A percentile compares a stretch with the other conserved stretches of the same genome.
These are phyloP conservation scores for Drosophila yooni DNA, from an alignment of 2,888 invertebrate genomes.

Conservation along the genomic window DNA sequence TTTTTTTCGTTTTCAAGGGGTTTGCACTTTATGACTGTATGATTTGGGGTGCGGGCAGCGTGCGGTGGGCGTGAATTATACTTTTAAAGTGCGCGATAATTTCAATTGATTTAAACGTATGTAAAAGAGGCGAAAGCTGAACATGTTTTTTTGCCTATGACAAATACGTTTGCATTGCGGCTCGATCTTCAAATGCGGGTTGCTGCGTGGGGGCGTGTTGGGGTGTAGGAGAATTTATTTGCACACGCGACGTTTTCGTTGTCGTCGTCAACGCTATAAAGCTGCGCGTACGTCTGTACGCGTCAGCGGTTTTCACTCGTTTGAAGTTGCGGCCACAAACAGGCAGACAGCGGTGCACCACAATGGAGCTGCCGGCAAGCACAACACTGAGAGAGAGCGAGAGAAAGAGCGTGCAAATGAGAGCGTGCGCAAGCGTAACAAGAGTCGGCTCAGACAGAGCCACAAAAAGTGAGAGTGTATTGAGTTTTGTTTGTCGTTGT, in stretches of 20 bases:
- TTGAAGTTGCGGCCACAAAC: constrained; percentile 63
- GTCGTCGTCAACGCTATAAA: constrained; percentile 41
- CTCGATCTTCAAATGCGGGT: constrained; percentile 30
- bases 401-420: constrained; percentile 10
- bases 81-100: constrained; percentile 37
- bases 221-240: constrained; percentile 30
- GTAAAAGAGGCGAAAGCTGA: constrained; percentile 61
- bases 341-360: constrained; percentile 37
- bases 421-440: constrained; percentile 54
- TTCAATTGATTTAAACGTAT: constrained; percentile 57
- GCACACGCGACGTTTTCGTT: constrained; percentile 54
- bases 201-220: not conserved
- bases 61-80: constrained; percentile 11
- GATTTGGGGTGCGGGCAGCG: constrained; percentile 5
- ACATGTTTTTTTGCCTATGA: constrained; percentile 44
- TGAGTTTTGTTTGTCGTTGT: constrained; percentile 22
- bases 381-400: constrained; percentile 8
- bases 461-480: constrained; percentile 53
- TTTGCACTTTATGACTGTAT: constrained; percentile 40
- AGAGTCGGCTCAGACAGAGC: constrained; percentile 13
- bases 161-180: constrained; percentile 61
- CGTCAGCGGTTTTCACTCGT: constrained; percentile 73
- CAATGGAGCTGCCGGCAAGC: constrained; percentile 32
- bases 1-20: not conserved
- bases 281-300: constrained; percentile 76